phyloP scores from a whole-genome alignment of 2,888 invertebrate species.

The Protonemura montana region DNA sequence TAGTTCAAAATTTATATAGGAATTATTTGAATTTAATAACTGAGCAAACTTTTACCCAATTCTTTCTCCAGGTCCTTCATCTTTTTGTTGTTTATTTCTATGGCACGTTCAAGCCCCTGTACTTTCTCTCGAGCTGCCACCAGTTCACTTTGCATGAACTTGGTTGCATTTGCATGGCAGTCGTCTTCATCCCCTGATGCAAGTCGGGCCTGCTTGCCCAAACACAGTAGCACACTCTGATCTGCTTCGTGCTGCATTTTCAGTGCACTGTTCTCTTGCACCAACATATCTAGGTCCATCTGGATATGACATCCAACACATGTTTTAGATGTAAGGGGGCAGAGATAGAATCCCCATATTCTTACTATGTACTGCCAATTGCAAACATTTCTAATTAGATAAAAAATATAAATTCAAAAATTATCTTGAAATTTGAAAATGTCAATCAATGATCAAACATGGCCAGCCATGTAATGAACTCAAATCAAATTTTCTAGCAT shows the following conservation, averaged over 20 bases:
- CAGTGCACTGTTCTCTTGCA: slow-evolving; percentile 30
- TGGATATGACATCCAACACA: not conserved
- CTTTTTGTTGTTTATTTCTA: slow-evolving; percentile 30
- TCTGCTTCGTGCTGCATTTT: not conserved
- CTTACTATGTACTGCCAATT: too few species aligned
- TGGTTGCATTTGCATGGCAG: not conserved
- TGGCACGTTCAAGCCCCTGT: not conserved
- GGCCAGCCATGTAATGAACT: too few species aligned
- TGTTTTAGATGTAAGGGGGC: too few species aligned
- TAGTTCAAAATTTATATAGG: not conserved
- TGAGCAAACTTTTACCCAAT: not conserved
- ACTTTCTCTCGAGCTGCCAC: not conserved
- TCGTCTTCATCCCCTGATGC: not conserved
- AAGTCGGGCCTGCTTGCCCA: not conserved
- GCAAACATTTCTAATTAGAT: too few species aligned
- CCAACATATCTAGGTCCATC: slow-evolving; percentile 1
- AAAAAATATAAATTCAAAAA: too few species aligned
- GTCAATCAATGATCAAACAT: too few species aligned
- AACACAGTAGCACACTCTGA: not conserved
- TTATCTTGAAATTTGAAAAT: too few species aligned
- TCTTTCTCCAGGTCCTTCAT: slow-evolving; percentile 25
- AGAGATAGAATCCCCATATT: too few species aligned
- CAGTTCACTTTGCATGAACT: slow-evolving; percentile 20
- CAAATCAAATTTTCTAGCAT: too few species aligned
- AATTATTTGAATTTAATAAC: not conserved